These are phyloP conservation scores for Drosophila prosaltans DNA, from an alignment of 1,140 invertebrate species.

Conservation along the genomic window DNA sequence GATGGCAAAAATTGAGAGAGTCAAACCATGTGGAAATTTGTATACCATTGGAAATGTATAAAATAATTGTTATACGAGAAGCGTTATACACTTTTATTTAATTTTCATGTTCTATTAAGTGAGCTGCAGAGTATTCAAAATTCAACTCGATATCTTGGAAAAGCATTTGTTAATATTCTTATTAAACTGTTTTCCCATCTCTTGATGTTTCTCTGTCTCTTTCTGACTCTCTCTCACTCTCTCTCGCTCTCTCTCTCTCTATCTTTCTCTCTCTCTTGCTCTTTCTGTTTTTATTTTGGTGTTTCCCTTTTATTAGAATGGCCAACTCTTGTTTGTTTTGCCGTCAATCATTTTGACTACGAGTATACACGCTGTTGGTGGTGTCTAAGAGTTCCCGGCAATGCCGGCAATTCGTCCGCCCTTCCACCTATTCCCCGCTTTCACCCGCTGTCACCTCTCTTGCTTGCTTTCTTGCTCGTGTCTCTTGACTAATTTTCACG, in stretches of 20 bases:
- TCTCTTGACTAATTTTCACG: conserved; percentile 72
- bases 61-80: not conserved
- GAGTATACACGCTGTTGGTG: conserved; percentile 8
- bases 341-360: conserved; percentile 62
- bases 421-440: not conserved
- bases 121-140: not conserved
- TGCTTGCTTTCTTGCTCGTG: conserved; percentile 28
- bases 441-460: not conserved
- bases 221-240: conserved; percentile 16
- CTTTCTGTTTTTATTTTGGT: conserved; percentile 24
- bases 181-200: not conserved
- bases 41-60: not conserved
- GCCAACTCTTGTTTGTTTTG: conserved; percentile 31
- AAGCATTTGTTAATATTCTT: conserved; percentile 1
- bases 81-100: not conserved
- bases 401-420: conserved; percentile 6
- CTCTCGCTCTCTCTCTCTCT: not conserved
- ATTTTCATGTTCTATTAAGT: not conserved
- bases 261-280: not conserved
- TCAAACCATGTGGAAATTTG: not conserved
- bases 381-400: not conserved
- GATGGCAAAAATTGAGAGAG: not conserved
- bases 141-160: conserved; percentile 13
- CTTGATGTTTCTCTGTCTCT: not conserved
- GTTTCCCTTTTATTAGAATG: conserved; percentile 10